These are phyloP conservation scores for Eufriesea mexicana DNA, from an alignment of 1,140 invertebrate genomes.

Conservation along the genomic window DNA sequence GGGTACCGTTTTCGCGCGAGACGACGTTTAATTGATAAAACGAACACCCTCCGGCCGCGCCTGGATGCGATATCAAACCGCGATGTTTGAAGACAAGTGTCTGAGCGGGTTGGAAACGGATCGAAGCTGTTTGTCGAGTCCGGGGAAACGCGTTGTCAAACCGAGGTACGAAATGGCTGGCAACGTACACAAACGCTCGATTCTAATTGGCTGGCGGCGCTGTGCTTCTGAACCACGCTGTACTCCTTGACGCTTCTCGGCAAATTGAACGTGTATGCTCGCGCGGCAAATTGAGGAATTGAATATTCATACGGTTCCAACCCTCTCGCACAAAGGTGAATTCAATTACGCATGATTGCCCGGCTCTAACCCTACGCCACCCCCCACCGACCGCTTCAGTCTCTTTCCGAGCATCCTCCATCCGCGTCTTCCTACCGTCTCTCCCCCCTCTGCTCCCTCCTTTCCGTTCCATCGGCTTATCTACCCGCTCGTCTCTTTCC, in stretches of 20 bases:
- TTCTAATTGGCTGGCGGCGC: constrained; percentile 66
- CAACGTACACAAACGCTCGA: constrained; percentile 37
- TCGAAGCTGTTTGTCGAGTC: constrained; percentile 65
- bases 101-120: constrained; percentile 47
- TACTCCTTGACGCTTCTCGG: constrained; percentile 67
- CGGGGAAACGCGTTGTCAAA: constrained; percentile 57
- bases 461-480: constrained; percentile 26
- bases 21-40: constrained; percentile 52
- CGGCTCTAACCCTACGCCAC: constrained; percentile 49
- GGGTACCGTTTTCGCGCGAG: constrained; percentile 16
- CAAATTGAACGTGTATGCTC: constrained; percentile 75
- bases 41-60: not conserved
- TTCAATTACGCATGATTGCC: constrained; percentile 80
- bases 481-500: constrained; percentile 7
- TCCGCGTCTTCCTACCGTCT: constrained; percentile 2
- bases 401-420: constrained; percentile 15
- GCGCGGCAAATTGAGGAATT: constrained; percentile 74
- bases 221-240: constrained; percentile 55
- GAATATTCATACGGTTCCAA: constrained; percentile 78
- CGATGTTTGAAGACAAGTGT: constrained; percentile 67
- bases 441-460: not conserved
- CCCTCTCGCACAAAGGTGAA: constrained; percentile 74
- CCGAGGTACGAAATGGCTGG: constrained; percentile 58
- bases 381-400: not conserved
- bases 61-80: constrained; percentile 25